phyloP scores from a whole-genome alignment of 2,797 vertebrate genomes.

The Carcharodon carcharias region DNA sequence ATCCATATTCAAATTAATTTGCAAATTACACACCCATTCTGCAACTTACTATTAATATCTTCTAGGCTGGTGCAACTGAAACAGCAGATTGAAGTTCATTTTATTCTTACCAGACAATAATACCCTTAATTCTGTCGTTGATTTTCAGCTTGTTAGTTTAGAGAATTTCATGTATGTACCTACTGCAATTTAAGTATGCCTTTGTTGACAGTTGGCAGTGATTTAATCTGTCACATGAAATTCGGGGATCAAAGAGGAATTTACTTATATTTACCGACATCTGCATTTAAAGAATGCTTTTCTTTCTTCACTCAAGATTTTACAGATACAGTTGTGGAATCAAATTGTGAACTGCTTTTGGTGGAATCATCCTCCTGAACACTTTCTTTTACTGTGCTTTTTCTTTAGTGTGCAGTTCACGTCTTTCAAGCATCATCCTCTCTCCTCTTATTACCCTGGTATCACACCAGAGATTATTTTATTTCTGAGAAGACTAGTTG shows the following conservation, averaged over 20 bases:
- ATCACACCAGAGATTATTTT: background rate
- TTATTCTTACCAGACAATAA: background rate
- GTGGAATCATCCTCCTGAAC: background rate
- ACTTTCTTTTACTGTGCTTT: background rate
- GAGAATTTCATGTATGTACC: background rate
- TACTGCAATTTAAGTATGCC: no score
- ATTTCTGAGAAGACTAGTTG: background rate
- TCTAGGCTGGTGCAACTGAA: background rate
- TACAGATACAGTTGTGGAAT: background rate
- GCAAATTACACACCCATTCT: background rate
- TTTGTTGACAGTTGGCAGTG: conserved; percentile 10
- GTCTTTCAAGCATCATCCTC: background rate
- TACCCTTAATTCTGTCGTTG: no score
- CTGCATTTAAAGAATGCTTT: background rate
- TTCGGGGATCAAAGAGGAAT: background rate
- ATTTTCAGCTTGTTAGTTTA: background rate
- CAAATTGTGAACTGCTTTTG: background rate
- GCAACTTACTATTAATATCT: background rate
- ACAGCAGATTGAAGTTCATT: no score
- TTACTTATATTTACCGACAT: background rate
- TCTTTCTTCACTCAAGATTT: background rate
- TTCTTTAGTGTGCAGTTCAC: background rate
- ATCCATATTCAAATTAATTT: background rate
- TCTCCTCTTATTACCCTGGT: background rate
- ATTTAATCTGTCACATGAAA: background rate